A percentile compares a stretch with the other conserved stretches of the same genome.
Evolutionary conservation across 2,888 invertebrate species (phyloP).

Genomic region (Drosophila tripunctata): DNA sequence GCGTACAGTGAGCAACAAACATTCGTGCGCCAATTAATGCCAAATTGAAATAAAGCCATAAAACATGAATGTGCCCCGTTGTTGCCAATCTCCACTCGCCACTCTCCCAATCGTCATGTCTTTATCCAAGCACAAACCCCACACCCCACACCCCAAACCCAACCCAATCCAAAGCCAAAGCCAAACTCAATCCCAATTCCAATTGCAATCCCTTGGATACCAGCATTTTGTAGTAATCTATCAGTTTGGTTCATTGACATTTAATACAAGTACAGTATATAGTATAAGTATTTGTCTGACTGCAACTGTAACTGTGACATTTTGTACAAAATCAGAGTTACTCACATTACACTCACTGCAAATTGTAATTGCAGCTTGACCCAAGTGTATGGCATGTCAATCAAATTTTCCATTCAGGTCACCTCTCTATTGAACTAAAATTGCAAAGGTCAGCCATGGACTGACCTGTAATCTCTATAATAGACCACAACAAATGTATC

Average conservation of each 20-base stretch:
- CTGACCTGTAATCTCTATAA: slow-evolving; percentile 28
- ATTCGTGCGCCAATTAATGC: slow-evolving; percentile 69
- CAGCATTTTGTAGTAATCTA: slow-evolving; percentile 20
- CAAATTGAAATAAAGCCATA: slow-evolving; percentile 72
- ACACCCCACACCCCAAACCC: slow-evolving; percentile 6
- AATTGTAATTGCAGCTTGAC: slow-evolving; percentile 11
- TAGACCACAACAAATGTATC: neutral
- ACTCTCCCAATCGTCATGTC: neutral
- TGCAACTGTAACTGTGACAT: slow-evolving; percentile 41
- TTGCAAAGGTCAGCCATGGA: slow-evolving; percentile 52
- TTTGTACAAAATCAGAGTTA: slow-evolving; percentile 33
- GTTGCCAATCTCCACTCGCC: neutral
- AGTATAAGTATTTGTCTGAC: neutral
- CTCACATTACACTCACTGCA: neutral
- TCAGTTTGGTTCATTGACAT: slow-evolving; percentile 58
- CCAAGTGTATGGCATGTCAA: slow-evolving; percentile 44
- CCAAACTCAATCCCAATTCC: neutral
- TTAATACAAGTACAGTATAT: slow-evolving; percentile 11
- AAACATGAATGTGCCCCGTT: slow-evolving; percentile 32
- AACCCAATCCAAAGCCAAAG: neutral
- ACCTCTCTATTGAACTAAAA: slow-evolving; percentile 25
- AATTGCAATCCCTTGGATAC: slow-evolving; percentile 9
- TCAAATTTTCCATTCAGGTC: slow-evolving; percentile 34
- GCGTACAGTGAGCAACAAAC: slow-evolving; percentile 29
- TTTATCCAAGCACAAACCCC: too few species aligned